A percentile compares a stretch with the other conserved stretches of the same genome.
Conservation (phyloP, 2,113 vertebrate species). For the Corythaixoides concolor region DNA sequence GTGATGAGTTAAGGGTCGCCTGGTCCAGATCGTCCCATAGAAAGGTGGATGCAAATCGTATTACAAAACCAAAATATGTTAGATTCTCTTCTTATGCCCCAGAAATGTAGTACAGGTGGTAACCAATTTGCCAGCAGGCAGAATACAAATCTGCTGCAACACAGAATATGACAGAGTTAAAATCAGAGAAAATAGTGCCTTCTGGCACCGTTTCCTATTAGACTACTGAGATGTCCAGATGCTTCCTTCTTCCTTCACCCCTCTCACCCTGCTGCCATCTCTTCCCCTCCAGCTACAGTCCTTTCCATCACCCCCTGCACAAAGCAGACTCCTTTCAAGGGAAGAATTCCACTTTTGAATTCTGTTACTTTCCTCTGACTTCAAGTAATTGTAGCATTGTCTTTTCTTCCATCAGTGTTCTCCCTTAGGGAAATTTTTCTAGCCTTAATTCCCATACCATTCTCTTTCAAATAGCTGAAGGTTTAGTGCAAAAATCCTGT, state of each 20-base stretch:
- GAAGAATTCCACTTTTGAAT: conserved; percentile 45
- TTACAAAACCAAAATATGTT: neutral
- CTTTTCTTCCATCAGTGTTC: conserved; percentile 32
- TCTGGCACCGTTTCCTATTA: neutral
- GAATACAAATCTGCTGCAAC: neutral
- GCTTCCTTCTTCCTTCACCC: neutral
- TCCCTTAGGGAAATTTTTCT: conserved; percentile 56
- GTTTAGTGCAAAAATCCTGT: conserved; percentile 68
- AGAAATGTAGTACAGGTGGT: neutral
- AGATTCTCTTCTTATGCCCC: neutral
- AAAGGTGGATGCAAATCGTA: neutral
- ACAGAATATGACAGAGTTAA: neutral
- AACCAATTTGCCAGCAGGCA: neutral
- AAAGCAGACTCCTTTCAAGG: conserved; percentile 45
- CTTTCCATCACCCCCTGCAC: neutral
- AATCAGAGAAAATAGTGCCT: neutral
- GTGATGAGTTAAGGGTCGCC: neutral
- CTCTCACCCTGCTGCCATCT: neutral
- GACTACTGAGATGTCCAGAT: neutral
- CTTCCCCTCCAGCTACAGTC: neutral
- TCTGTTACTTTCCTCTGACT: conserved; percentile 43
- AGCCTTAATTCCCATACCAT: conserved; percentile 25
- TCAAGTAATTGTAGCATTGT: conserved; percentile 66
- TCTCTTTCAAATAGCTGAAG: conserved; percentile 37
- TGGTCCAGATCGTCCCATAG: neutral